phyloP scores from a whole-genome alignment of 2,888 invertebrate genomes.

The Drosophila niveifrons region DNA sequence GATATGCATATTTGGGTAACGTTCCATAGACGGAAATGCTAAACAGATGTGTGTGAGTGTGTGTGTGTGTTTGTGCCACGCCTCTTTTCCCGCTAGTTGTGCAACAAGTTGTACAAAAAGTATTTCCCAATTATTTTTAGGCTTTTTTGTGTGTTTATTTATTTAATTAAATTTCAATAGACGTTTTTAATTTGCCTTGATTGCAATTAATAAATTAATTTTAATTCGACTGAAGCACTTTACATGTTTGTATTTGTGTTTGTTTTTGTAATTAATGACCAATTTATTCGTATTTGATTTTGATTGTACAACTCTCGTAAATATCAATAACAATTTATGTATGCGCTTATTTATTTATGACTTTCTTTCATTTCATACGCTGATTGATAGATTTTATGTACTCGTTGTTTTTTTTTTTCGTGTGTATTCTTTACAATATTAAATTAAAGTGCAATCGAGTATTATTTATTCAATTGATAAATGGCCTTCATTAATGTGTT shows the following conservation, averaged over 20 bases:
- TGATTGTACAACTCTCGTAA: slow-evolving; percentile 13
- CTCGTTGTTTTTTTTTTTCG: background rate
- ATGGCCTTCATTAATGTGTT: slow-evolving; percentile 1
- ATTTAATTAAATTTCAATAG: slow-evolving; percentile 20
- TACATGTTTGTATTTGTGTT: background rate
- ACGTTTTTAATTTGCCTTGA: slow-evolving; percentile 14
- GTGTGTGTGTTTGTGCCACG: background rate
- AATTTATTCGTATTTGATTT: slow-evolving; percentile 11
- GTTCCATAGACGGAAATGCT: slow-evolving; percentile 63
- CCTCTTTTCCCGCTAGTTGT: slow-evolving; percentile 1
- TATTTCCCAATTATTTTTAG: slow-evolving; percentile 35
- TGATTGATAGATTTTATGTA: slow-evolving; percentile 15
- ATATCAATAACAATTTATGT: slow-evolving; percentile 24
- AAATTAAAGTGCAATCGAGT: background rate
- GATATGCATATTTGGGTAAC: slow-evolving; percentile 69
- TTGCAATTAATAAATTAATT: slow-evolving; percentile 28
- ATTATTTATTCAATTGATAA: slow-evolving; percentile 11
- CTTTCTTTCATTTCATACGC: slow-evolving; percentile 14
- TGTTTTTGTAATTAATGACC: slow-evolving; percentile 22
- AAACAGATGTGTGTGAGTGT: slow-evolving; percentile 53
- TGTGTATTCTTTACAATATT: slow-evolving; percentile 5
- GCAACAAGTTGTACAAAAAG: slow-evolving; percentile 10
- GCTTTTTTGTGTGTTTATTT: slow-evolving; percentile 25
- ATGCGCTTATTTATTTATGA: slow-evolving; percentile 19
- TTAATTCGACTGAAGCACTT: background rate